Evolutionary conservation across 1,140 invertebrate species (phyloP), one percentile per base, ranked within the genome.

Genomic region (Trachymyrmex septentrionalis): DNA sequence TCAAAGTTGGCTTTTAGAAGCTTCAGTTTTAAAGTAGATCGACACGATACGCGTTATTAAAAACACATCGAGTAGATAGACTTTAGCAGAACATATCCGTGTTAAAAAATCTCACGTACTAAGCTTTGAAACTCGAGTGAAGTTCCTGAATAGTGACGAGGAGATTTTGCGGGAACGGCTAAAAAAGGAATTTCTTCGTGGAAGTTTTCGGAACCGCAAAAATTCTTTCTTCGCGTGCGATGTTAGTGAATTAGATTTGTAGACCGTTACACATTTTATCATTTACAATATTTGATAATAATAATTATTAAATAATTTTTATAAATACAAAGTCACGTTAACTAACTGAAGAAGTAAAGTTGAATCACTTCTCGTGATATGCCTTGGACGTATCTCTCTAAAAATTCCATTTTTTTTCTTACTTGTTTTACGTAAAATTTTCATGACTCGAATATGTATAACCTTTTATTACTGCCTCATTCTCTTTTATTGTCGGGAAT

Each of bases 111-210:
- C 38, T 75, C 53, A 66, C 85, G 85, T 76, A 64, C 66, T 50
- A 63, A 81, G 86, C 84, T 89, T 89, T 76, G 87, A 89, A 86
- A 89, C 84, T 90, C 76, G 88, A 89, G 88, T 77, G 88, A 89
- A 64, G 84, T 86, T 77, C 77, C 88, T 89, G 80, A 86, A 88
- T 86, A 89, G 76, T 82, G 87, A 82, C 76, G 87, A 82, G 76
- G 69, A 53, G 75, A 77, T 89, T 86, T 88, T 77, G 87, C 27
- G 21, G 76, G 38, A 86, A 55, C 12, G 50, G 27, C 48, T 78
- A 67, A 77, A 61, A 38, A 24, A 64, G 44, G 85, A 89, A 81
- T 88, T 88, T 90, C 59, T 53, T n/a, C 71, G 24, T 38, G n/a
- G 57, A 89, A 86, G 84, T 80, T 90, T 77, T 61, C 9, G 69